Conservation (phyloP, 2,888 invertebrate species). For the Terebella lapidaria region DNA sequence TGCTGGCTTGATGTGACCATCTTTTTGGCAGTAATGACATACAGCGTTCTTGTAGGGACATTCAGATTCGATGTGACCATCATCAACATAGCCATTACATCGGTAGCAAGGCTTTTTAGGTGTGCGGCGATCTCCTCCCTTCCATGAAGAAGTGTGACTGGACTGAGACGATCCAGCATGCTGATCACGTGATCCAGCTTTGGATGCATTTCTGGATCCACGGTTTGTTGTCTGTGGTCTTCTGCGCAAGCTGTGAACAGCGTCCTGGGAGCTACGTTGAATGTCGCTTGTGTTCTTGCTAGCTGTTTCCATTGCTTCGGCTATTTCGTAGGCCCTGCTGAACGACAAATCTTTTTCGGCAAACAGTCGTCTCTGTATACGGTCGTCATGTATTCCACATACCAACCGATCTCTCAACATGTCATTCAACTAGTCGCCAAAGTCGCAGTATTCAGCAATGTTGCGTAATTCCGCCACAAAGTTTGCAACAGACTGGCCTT, state of each 20-base stretch:
- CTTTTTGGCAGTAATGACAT: not conserved
- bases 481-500: not conserved
- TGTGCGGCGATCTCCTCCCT: too few relatives aligned
- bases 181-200: too few relatives aligned
- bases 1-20: conserved; percentile 1
- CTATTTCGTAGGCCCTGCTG: not conserved
- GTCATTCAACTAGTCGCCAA: not conserved
- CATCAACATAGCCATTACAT: not conserved
- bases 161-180: too few relatives aligned
- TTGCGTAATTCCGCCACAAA: not conserved
- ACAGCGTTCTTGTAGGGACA: not conserved
- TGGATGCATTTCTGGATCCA: too few relatives aligned
- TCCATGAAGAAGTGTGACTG: too few relatives aligned
- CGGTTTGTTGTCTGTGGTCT: not conserved
- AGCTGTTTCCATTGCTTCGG: not conserved
- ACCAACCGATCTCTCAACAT: not conserved
- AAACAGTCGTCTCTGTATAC: not conserved
- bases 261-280: not conserved
- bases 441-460: not conserved
- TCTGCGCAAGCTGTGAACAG: not conserved
- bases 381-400: not conserved
- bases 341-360: not conserved
- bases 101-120: not conserved
- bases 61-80: not conserved
- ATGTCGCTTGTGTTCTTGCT: not conserved